phyloP scores from a whole-genome alignment of 2,888 invertebrate species.

The Melangyna quadrimaculata region DNA sequence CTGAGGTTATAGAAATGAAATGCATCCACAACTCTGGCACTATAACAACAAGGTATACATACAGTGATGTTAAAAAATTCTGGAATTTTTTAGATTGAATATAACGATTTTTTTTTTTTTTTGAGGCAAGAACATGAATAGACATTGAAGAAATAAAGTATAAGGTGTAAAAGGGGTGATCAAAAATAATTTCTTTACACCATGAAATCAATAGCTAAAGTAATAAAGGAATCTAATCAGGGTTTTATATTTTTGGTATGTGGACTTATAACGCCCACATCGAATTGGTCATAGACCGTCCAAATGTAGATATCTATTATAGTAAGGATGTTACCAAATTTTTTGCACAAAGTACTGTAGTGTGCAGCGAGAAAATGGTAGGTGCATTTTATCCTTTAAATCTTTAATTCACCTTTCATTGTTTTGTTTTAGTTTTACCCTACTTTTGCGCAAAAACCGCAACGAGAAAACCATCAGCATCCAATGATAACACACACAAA shows the following conservation, averaged over 20 bases:
- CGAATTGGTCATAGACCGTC: no score
- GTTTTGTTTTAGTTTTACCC: slow-evolving; percentile 11
- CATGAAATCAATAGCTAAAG: no score
- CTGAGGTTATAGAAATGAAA: background rate
- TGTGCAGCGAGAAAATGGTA: background rate
- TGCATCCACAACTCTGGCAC: background rate
- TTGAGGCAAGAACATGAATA: no score
- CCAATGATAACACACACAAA: background rate
- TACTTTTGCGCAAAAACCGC: slow-evolving; percentile 36
- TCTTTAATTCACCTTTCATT: slow-evolving; percentile 47
- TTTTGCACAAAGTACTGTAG: background rate
- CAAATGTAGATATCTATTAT: no score
- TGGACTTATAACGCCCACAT: no score
- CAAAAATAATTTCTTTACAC: no score
- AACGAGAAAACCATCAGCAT: slow-evolving; percentile 8
- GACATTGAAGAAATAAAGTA: no score
- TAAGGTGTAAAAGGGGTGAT: no score
- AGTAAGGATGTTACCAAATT: background rate
- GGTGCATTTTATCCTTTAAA: slow-evolving; percentile 32
- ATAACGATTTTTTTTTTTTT: no score
- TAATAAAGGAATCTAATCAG: no score
- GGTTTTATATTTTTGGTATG: no score
- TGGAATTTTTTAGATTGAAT: no score
- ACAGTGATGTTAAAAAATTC: background rate
- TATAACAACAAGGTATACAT: background rate